Percentiles rank a stretch among this genome's conserved stretches.
Evolutionary conservation across 2,888 invertebrate genomes (phyloP).

Genomic region (Odontocerum albicorne): DNA sequence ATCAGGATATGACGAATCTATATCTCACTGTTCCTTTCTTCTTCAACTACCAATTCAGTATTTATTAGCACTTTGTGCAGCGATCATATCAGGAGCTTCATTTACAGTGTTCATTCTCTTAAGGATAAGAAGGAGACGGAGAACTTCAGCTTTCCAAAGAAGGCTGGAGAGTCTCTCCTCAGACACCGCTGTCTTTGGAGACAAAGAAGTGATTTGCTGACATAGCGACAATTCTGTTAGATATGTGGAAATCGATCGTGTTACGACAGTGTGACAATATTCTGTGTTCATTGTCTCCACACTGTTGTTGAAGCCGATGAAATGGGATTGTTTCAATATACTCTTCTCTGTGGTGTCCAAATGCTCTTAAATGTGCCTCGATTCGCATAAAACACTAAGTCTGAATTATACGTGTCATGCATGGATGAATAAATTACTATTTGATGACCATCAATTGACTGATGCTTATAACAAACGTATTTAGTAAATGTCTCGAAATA

Average conservation of each 20-base stretch:
- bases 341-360: constrained; percentile 17
- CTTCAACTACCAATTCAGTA: constrained; percentile 77
- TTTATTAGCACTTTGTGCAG: constrained; percentile 59
- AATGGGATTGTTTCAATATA: constrained; percentile 15
- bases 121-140: constrained; percentile 59
- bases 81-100: constrained; percentile 48
- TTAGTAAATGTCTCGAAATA: too few relatives aligned
- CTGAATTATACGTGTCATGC: too few relatives aligned
- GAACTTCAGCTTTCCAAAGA: constrained; percentile 77
- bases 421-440: too few relatives aligned
- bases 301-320: constrained; percentile 18
- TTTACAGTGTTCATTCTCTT: constrained; percentile 47
- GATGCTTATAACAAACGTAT: too few relatives aligned
- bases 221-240: constrained; percentile 94
- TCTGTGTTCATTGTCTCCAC: constrained; percentile 16
- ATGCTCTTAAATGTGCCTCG: constrained; percentile 23
- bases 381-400: constrained; percentile 16
- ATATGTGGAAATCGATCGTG: constrained; percentile 87
- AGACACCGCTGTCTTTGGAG: constrained; percentile 82
- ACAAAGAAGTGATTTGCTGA: constrained; percentile 93
- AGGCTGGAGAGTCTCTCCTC: constrained; percentile 78
- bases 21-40: constrained; percentile 77
- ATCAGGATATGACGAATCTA: constrained; percentile 76
- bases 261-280: constrained; percentile 83
- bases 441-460: too few relatives aligned